phyloP scores from a whole-genome alignment of 2,797 vertebrate species.

The Bovichtus variegatus region DNA sequence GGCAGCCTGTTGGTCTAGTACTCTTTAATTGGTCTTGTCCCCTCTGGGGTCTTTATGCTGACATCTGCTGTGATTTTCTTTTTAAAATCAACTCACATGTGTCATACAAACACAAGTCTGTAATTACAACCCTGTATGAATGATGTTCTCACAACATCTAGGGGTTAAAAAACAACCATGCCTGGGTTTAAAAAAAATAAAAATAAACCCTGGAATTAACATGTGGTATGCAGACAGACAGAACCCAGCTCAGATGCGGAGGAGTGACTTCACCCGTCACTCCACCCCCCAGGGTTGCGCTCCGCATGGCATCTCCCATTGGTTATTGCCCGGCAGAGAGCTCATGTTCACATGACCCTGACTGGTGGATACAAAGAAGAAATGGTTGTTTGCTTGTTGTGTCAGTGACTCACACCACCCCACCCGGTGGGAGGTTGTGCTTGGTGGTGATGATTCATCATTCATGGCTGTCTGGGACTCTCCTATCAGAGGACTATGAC shows the following conservation, averaged over 20 bases:
- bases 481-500: constrained; percentile 77
- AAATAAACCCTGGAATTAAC: constrained; percentile 61
- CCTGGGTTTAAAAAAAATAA: constrained; percentile 44
- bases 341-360: constrained; percentile 68
- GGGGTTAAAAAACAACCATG: constrained; percentile 66
- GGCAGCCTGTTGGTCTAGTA: constrained; percentile 57
- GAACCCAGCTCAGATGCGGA: constrained; percentile 59
- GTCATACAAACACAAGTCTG: constrained; percentile 74
- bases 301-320: constrained; percentile 50
- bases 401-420: constrained; percentile 72
- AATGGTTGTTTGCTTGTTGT: constrained; percentile 66
- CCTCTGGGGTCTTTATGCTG: constrained; percentile 64
- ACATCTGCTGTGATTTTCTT: constrained; percentile 75
- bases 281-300: constrained; percentile 12
- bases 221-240: constrained; percentile 72
- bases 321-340: constrained; percentile 43
- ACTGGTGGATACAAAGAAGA: constrained; percentile 63
- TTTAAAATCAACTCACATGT: constrained; percentile 73
- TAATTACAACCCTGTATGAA: constrained; percentile 78
- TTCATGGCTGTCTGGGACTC: constrained; percentile 72
- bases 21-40: constrained; percentile 72
- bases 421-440: constrained; percentile 63
- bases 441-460: constrained; percentile 77
- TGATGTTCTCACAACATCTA: constrained; percentile 77
- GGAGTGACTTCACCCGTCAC: constrained; percentile 63